A percentile compares a stretch with the other conserved stretches of the same genome.
Conservation (phyloP, 2,888 invertebrate species). For the Lamellibrachia satsuma region DNA sequence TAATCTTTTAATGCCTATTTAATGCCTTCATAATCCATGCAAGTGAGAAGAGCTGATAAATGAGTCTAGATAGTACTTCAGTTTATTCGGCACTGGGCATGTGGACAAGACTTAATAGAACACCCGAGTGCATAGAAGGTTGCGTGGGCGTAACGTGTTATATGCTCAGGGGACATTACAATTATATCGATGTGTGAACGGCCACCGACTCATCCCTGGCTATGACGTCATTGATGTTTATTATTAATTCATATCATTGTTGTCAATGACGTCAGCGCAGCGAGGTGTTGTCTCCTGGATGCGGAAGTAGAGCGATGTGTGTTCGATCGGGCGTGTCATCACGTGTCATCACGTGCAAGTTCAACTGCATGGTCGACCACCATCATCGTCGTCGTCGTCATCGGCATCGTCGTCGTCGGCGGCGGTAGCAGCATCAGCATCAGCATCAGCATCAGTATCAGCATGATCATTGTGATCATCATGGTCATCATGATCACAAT, state of each 20-base stretch:
- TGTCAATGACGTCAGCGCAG: neutral
- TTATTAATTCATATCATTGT: neutral
- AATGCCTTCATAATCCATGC: neutral
- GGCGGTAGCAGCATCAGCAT: neutral
- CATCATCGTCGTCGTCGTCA: no score
- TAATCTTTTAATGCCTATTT: neutral
- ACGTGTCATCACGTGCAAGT: no score
- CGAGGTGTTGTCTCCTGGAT: neutral
- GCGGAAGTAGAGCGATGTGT: neutral
- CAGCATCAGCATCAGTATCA: neutral
- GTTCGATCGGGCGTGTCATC: no score
- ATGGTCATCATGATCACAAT: no score
- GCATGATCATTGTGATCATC: no score
- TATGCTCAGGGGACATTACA: neutral
- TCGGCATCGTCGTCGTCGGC: no score
- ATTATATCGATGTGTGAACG: neutral
- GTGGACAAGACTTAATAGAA: neutral
- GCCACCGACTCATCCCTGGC: neutral
- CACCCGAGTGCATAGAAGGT: neutral
- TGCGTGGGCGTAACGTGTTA: neutral
- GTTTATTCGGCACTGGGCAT: neutral
- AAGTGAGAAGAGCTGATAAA: neutral
- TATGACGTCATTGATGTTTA: neutral
- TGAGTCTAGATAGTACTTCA: neutral
- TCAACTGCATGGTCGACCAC: no score